Evolutionary conservation across 2,888 invertebrate genomes (phyloP), one percentile per base, ranked within the genome.

Genomic region (Dioctria rufipes): DNA sequence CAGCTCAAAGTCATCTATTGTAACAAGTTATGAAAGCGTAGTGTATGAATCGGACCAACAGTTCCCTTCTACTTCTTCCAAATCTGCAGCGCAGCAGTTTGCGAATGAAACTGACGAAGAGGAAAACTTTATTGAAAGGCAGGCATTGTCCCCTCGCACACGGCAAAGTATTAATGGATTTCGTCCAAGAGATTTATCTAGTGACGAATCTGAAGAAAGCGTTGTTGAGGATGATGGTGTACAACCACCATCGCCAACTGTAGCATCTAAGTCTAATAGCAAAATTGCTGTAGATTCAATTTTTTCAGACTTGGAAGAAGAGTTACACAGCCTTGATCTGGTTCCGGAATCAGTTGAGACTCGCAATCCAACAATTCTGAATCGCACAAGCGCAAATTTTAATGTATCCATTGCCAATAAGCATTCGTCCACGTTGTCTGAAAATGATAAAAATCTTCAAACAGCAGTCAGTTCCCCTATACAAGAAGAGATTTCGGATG

Each of bases 121-220:
- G 3, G 85, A 87, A 0, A 84, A 86, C 5, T 82, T 83, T 13
- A 82, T 84, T 39, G 88, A 88, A 39, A 78, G 81, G 3, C 84
- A 84, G 0, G 86, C 85, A 0, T 67, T 88, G 0, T 89, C 88
- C 0, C 89, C 89, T 11, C 84, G 86, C 66, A 89, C 89, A 0
- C 85, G 89, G 0, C 87, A 87, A 87, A 88, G 88, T 65, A 88
- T 88, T 2, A 88, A 88, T 0, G 88, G 89, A 0, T 82, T 87
- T n/a, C 85, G 87, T 3, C 88, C 88, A 0, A 75, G 82, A 3
- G 87, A 88, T 66, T 80, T 87, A 0, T 79, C 84, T 0, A 83
- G 85, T 54, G 86, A 86, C 25, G 25, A 25, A 25, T 25, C 25
- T 25, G 25, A 25, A 5, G 84, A 84, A 51, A 85, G 85, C 5